Evolutionary conservation across 2,797 vertebrate species (phyloP).

Genomic region (Oophaga sylvatica): DNA sequence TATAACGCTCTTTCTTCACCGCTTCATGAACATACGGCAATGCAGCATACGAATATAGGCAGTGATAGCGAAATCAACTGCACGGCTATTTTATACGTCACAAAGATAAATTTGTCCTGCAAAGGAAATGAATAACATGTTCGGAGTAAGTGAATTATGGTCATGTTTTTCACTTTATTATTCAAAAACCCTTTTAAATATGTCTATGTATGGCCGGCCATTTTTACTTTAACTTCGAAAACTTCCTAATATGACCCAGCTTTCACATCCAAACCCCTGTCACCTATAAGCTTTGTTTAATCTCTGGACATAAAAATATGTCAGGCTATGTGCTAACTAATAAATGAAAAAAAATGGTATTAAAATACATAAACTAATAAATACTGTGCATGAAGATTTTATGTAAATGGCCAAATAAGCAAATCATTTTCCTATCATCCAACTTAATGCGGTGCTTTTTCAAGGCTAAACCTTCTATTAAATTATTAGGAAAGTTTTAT

Average conservation of each 20-base stretch:
- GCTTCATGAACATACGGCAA: not conserved
- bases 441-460: too few relatives aligned
- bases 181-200: slow-evolving; percentile 28
- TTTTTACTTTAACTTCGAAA: not conserved
- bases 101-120: not conserved
- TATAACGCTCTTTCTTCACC: not conserved
- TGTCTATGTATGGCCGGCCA: not conserved
- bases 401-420: too few relatives aligned
- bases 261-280: not conserved
- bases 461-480: too few relatives aligned
- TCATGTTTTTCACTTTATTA: slow-evolving; percentile 18
- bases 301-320: not conserved
- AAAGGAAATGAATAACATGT: slow-evolving; percentile 11
- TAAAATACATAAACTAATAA: too few relatives aligned
- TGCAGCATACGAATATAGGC: not conserved
- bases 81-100: not conserved
- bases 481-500: too few relatives aligned
- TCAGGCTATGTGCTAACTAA: not conserved
- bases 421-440: too few relatives aligned
- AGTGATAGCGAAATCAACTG: not conserved
- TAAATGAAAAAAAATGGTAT: too few relatives aligned
- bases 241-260: not conserved
- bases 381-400: too few relatives aligned
- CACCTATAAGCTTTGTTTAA: not conserved
- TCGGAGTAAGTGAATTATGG: not conserved